Evolutionary conservation across 2,797 vertebrate genomes (phyloP).

Genomic region (Muscicapa comitata): DNA sequence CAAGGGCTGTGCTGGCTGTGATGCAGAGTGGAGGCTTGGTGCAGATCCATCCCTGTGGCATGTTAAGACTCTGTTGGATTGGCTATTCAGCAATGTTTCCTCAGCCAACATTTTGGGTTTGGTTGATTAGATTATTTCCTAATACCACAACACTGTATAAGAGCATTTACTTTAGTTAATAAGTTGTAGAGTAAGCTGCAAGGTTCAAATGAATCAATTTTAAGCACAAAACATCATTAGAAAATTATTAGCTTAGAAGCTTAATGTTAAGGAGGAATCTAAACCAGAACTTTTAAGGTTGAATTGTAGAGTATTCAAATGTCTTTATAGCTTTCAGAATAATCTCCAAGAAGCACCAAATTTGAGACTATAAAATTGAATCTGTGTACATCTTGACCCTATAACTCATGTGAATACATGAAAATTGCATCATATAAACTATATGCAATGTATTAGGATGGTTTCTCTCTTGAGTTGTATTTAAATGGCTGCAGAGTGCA

Average conservation of each 20-base stretch:
- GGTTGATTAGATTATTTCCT: constrained; percentile 14
- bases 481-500: not conserved
- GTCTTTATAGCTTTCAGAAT: not conserved
- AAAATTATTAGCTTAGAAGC: constrained; percentile 5
- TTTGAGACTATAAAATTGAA: not conserved
- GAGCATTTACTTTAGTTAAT: constrained; percentile 3
- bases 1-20: not conserved
- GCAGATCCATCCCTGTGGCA: not conserved
- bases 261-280: not conserved
- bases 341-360: not conserved
- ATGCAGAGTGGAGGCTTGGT: not conserved
- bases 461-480: not conserved
- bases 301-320: not conserved
- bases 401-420: not conserved
- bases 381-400: not conserved
- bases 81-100: not conserved
- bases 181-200: not conserved
- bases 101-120: not conserved
- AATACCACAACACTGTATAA: not conserved
- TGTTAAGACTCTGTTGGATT: not conserved
- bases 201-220: not conserved
- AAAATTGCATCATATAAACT: not conserved
- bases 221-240: not conserved
- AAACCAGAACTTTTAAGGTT: not conserved
- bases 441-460: not conserved